These are phyloP conservation scores for Syrrhaptes paradoxus DNA, from an alignment of 2,113 vertebrate genomes.

Conservation along the genomic window DNA sequence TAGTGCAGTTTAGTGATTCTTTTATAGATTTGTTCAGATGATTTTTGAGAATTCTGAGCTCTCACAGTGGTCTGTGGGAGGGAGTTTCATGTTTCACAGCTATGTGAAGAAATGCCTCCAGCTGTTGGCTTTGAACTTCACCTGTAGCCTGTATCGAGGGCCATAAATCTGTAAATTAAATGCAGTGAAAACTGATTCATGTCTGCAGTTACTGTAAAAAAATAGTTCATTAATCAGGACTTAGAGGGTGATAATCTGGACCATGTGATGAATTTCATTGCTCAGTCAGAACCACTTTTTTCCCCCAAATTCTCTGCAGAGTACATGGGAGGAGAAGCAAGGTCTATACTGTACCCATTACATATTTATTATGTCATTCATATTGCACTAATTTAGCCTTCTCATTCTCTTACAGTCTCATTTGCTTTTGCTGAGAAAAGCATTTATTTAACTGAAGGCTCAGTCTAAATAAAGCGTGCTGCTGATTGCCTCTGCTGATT, in stretches of 20 bases:
- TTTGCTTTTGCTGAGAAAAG: conserved; percentile 69
- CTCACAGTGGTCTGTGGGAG: not conserved
- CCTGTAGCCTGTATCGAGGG: not conserved
- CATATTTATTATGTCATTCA: conserved; percentile 63
- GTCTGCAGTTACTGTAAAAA: not conserved
- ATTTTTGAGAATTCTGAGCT: not conserved
- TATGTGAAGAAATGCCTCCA: not conserved
- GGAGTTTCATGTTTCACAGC: not conserved
- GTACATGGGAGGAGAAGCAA: not conserved
- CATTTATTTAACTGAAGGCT: conserved; percentile 65
- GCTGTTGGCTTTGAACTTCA: not conserved
- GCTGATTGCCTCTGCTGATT: conserved; percentile 63
- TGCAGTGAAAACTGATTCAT: not conserved
- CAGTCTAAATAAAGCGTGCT: conserved; percentile 58
- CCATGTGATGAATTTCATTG: not conserved
- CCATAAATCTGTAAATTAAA: not conserved
- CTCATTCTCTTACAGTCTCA: conserved; percentile 37
- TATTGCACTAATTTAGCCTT: conserved; percentile 40
- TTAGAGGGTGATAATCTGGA: not conserved
- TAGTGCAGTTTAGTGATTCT: not conserved
- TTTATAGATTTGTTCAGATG: not conserved
- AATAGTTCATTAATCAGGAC: not conserved
- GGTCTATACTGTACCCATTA: conserved; percentile 43
- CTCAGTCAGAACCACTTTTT: not conserved
- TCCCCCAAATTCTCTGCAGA: not conserved